These are phyloP conservation scores for Drosophila lacicola DNA, from an alignment of 2,888 invertebrate species.

Conservation along the genomic window DNA sequence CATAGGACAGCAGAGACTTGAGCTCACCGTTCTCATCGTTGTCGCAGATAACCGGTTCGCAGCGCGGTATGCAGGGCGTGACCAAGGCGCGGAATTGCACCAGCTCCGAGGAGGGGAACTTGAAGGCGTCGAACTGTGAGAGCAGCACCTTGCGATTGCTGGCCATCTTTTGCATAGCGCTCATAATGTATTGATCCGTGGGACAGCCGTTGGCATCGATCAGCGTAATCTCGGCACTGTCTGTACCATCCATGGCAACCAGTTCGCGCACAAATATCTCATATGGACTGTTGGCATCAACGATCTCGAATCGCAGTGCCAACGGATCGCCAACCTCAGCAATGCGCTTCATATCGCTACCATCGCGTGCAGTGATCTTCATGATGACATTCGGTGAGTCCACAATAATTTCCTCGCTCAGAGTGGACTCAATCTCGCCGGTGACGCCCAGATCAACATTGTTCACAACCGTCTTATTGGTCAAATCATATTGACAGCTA, in stretches of 20 bases:
- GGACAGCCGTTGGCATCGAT: conserved; percentile 97
- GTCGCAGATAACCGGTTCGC: conserved; percentile 96
- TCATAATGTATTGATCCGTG: conserved; percentile 97
- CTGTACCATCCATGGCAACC: conserved; percentile 97
- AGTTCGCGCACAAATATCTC: conserved; percentile 97
- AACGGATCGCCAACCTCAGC: conserved; percentile 97
- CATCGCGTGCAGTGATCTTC: conserved; percentile 94
- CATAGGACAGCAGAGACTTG: conserved; percentile 93
- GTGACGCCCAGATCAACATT: conserved; percentile 95
- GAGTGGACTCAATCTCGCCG: conserved; percentile 93
- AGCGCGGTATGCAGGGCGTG: conserved; percentile 96
- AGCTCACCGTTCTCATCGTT: conserved; percentile 93
- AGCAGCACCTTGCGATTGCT: conserved; percentile 92
- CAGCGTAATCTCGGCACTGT: conserved; percentile 95
- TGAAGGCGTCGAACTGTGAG: conserved; percentile 97
- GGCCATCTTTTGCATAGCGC: conserved; percentile 94
- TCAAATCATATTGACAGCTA: conserved; percentile 96
- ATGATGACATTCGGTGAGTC: conserved; percentile 97
- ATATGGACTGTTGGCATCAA: conserved; percentile 96
- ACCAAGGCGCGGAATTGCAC: conserved; percentile 97
- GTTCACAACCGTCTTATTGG: conserved; percentile 96
- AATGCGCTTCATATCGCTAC: conserved; percentile 92
- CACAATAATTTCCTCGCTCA: conserved; percentile 95
- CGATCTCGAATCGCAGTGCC: conserved; percentile 95
- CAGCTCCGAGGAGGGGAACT: conserved; percentile 96